phyloP scores from a whole-genome alignment of 2,888 invertebrate species.

The Drosophila glabriapex region DNA sequence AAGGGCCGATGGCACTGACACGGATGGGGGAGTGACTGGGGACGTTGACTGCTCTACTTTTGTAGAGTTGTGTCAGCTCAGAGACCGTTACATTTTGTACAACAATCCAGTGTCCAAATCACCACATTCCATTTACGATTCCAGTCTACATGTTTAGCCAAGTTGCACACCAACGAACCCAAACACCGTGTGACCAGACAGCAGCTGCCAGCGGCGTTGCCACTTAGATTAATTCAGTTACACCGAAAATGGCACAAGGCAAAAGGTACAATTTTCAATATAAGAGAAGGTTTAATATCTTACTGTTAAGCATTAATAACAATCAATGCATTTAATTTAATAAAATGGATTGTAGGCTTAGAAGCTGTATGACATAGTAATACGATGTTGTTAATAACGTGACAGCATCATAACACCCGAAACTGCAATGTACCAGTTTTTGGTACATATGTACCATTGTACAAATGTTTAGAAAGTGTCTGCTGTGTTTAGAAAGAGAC shows the following conservation, averaged over 20 bases:
- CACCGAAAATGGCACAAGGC: neutral
- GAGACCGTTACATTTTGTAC: conserved; percentile 39
- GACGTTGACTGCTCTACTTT: conserved; percentile 1
- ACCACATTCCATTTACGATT: conserved; percentile 24
- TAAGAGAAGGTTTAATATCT: neutral
- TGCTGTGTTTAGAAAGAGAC: neutral
- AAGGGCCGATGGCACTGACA: neutral
- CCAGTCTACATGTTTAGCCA: conserved; percentile 37
- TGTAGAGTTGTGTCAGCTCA: conserved; percentile 24
- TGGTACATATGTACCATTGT: neutral
- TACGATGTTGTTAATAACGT: neutral
- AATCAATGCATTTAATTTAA: neutral
- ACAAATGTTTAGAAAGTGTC: neutral
- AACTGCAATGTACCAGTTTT: neutral
- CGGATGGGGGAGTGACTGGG: neutral
- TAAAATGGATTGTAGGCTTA: neutral
- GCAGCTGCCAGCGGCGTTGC: conserved; percentile 1
- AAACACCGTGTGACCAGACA: neutral
- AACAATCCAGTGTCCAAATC: neutral
- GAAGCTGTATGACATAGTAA: neutral
- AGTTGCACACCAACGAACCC: conserved; percentile 13
- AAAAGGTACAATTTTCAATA: neutral
- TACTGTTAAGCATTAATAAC: neutral
- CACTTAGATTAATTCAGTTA: conserved; percentile 4
- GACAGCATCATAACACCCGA: neutral